Conservation (phyloP, 2,888 invertebrate species). For the Parasteatoda lunata region DNA sequence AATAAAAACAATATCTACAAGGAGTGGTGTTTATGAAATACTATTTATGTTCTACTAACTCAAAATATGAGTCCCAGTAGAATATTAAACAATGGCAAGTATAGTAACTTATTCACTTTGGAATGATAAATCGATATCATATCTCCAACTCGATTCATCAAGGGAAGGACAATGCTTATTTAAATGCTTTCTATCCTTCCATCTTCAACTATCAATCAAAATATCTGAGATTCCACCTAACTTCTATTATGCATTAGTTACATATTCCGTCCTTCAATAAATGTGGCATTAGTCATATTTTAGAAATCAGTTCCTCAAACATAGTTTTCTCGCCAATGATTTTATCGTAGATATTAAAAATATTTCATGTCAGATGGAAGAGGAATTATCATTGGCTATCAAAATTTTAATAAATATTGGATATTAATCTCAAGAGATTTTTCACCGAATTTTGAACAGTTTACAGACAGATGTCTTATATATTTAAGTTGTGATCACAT, state of each 20-base stretch:
- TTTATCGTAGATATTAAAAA: too few relatives aligned
- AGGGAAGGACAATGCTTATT: slow-evolving; percentile 39
- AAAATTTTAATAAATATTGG: too few relatives aligned
- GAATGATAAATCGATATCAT: slow-evolving; percentile 27
- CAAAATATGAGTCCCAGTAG: slow-evolving; percentile 19
- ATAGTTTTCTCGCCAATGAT: too few relatives aligned
- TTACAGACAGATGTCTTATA: too few relatives aligned
- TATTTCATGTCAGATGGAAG: too few relatives aligned
- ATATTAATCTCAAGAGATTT: too few relatives aligned
- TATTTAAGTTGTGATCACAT: too few relatives aligned
- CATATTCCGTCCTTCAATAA: neutral
- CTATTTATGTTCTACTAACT: too few relatives aligned
- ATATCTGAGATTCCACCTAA: slow-evolving; percentile 14
- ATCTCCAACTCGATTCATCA: slow-evolving; percentile 40
- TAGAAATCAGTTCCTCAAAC: neutral
- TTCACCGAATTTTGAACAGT: too few relatives aligned
- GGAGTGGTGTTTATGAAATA: too few relatives aligned
- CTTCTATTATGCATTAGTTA: slow-evolving; percentile 18
- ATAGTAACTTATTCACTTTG: slow-evolving; percentile 37
- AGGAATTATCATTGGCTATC: too few relatives aligned
- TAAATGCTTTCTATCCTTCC: slow-evolving; percentile 44
- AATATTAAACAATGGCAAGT: slow-evolving; percentile 7
- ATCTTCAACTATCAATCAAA: slow-evolving; percentile 48
- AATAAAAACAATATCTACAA: too few relatives aligned
- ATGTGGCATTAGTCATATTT: slow-evolving; percentile 6